These are phyloP conservation scores for Odontophorus gujanensis DNA, from an alignment of 2,113 vertebrate species.

Conservation along the genomic window DNA sequence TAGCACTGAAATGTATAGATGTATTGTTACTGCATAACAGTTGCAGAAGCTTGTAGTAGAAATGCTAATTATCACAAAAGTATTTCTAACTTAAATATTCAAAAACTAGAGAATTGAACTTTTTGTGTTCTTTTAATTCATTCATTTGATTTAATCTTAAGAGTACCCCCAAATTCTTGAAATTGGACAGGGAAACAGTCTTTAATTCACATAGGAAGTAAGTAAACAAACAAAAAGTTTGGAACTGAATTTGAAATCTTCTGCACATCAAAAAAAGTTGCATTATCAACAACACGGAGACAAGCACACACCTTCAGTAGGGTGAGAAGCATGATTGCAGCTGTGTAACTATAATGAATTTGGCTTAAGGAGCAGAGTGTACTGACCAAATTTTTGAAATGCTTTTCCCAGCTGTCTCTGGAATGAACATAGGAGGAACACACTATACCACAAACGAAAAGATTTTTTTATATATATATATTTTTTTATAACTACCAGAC, in stretches of 20 bases:
- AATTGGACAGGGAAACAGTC: background rate
- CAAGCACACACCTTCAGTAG: background rate
- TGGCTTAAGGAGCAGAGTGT: background rate
- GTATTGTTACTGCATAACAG: background rate
- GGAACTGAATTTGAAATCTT: background rate
- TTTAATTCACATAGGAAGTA: background rate
- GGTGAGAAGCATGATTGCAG: background rate
- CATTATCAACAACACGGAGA: background rate
- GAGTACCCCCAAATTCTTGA: background rate
- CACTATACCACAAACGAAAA: background rate
- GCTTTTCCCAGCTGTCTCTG: background rate
- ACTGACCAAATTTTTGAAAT: slow-evolving; percentile 6
- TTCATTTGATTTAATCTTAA: background rate
- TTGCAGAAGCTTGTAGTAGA: background rate
- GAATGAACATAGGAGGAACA: background rate
- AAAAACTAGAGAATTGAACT: background rate
- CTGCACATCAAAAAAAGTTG: background rate
- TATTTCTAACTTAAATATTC: background rate
- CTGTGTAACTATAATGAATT: background rate
- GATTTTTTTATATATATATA: background rate
- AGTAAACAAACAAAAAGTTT: background rate
- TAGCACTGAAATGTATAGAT: background rate
- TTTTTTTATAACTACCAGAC: background rate
- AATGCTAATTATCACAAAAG: background rate
- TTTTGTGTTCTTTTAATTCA: background rate